A percentile compares a stretch with the other conserved stretches of the same genome.
Evolutionary conservation across 2,888 invertebrate species (phyloP).

Genomic region (Torymus texanus): DNA sequence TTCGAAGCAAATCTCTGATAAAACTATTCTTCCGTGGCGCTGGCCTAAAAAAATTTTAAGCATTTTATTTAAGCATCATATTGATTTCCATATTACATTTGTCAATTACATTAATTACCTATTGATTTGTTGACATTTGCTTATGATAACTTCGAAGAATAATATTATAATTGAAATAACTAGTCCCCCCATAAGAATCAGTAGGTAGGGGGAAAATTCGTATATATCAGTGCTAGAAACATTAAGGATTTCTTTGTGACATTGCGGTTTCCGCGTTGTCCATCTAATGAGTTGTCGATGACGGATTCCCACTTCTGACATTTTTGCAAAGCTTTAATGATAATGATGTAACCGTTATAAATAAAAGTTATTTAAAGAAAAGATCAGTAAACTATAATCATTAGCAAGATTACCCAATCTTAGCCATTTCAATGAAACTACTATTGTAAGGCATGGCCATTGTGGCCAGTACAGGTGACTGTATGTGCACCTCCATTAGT

Average conservation of each 20-base stretch:
- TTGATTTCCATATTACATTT: too few relatives aligned
- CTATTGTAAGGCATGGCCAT: slow-evolving; percentile 61
- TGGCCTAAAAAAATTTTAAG: too few relatives aligned
- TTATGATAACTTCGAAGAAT: too few relatives aligned
- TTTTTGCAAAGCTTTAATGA: slow-evolving; percentile 61
- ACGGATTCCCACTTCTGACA: slow-evolving; percentile 64
- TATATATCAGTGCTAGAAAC: slow-evolving; percentile 65
- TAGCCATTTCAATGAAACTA: slow-evolving; percentile 66
- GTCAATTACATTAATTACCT: too few relatives aligned
- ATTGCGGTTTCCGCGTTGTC: slow-evolving; percentile 66
- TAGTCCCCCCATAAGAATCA: slow-evolving; percentile 62
- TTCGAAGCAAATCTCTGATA: too few relatives aligned
- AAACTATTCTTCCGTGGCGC: too few relatives aligned
- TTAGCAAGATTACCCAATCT: slow-evolving; percentile 62
- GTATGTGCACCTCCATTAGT: slow-evolving; percentile 57
- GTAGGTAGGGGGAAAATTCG: slow-evolving; percentile 66
- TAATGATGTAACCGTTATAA: not conserved
- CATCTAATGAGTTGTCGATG: slow-evolving; percentile 66
- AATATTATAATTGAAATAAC: slow-evolving; percentile 42
- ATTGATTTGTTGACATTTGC: too few relatives aligned
- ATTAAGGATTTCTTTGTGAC: slow-evolving; percentile 62
- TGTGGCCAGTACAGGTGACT: slow-evolving; percentile 24
- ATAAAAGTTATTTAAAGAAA: too few relatives aligned
- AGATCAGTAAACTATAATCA: not conserved
- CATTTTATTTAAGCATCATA: too few relatives aligned